Conservation (phyloP, 1,140 invertebrate genomes). For the Bombus balteatus region DNA sequence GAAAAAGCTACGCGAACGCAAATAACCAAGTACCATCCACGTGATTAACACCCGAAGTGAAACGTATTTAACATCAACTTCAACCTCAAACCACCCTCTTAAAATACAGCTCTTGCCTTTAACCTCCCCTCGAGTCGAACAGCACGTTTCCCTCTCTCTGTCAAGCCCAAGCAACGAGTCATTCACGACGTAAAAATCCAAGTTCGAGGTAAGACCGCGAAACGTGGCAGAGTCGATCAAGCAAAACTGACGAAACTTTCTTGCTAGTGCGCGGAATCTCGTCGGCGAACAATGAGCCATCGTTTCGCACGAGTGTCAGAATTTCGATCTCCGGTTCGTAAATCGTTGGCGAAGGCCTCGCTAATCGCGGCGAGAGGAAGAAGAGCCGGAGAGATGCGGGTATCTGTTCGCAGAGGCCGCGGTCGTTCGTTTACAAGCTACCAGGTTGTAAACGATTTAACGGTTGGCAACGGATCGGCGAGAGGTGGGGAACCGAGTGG, state of each 20-base stretch:
- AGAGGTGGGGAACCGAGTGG: conserved; percentile 1
- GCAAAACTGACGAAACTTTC: conserved; percentile 21
- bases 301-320: conserved; percentile 36
- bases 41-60: no score
- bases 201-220: not conserved
- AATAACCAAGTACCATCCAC: no score
- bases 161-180: not conserved
- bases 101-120: no score
- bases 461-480: conserved; percentile 60
- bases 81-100: no score
- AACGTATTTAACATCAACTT: no score
- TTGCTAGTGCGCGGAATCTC: not conserved
- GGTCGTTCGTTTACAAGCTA: conserved; percentile 60
- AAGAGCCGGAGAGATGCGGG: not conserved
- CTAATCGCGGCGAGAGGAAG: not conserved
- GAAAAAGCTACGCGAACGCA: not conserved
- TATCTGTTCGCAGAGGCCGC: not conserved
- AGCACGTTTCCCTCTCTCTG: not conserved
- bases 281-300: conserved; percentile 4
- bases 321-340: conserved; percentile 40
- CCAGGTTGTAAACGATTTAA: conserved; percentile 69
- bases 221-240: not conserved
- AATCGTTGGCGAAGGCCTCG: conserved; percentile 10
- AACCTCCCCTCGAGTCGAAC: no score
- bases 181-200: not conserved